Percentiles rank a stretch among this genome's conserved stretches.
phyloP scores from a whole-genome alignment of 2,888 invertebrate genomes.

The Aelia acuminata region DNA sequence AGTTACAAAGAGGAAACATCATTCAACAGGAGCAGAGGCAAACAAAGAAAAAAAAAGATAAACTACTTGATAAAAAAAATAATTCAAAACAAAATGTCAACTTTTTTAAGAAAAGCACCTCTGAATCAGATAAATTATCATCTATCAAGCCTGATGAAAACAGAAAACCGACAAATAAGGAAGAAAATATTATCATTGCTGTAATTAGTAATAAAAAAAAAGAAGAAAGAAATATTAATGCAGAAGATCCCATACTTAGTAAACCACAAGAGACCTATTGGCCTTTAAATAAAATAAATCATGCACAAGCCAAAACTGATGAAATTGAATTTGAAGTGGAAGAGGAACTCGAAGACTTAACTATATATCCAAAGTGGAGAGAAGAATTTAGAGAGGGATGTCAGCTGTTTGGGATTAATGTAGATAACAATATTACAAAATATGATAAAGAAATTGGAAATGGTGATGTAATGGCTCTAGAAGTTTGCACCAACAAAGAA shows the following conservation, averaged over 20 bases:
- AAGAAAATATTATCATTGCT: constrained; percentile 39
- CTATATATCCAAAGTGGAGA: constrained; percentile 54
- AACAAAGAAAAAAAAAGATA: constrained; percentile 45
- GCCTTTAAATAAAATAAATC: constrained; percentile 5
- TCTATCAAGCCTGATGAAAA: not conserved
- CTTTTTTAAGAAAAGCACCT: constrained; percentile 34
- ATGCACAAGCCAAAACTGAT: not conserved
- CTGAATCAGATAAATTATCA: not conserved
- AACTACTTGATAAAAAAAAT: constrained; percentile 39
- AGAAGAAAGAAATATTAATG: not conserved
- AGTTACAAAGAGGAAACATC: constrained; percentile 53
- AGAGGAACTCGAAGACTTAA: constrained; percentile 30
- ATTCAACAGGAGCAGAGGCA: constrained; percentile 47
- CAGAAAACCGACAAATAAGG: constrained; percentile 5
- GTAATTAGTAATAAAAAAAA: constrained; percentile 53
- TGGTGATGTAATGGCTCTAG: not conserved
- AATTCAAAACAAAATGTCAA: not conserved
- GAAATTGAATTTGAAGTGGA: constrained; percentile 28
- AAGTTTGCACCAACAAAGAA: constrained; percentile 3
- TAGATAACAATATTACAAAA: not conserved
- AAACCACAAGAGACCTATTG: constrained; percentile 34
- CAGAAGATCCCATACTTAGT: not conserved
- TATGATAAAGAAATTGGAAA: not conserved
- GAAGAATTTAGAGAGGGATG: constrained; percentile 60
- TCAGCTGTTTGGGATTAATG: constrained; percentile 51